Evolutionary conservation across 1,140 invertebrate genomes (phyloP).

Genomic region (Bombus picipes): DNA sequence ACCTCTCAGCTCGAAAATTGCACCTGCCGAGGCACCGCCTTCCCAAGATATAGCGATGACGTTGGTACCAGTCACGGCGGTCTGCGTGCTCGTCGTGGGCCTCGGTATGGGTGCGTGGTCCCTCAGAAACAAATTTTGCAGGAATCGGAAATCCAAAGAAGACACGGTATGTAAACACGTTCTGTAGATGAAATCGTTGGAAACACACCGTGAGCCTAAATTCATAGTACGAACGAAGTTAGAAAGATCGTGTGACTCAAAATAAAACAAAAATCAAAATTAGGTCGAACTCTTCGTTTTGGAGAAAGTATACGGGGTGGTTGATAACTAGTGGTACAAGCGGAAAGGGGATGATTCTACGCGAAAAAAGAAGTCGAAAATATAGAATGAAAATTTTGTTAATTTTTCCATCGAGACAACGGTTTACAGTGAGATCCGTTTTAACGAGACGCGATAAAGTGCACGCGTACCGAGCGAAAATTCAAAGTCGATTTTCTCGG

Average conservation of each 20-base stretch:
- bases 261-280: neutral
- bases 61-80: constrained; percentile 84
- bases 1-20: constrained; percentile 72
- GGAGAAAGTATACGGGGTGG: too few species aligned
- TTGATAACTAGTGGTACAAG: too few species aligned
- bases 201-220: neutral
- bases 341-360: too few species aligned
- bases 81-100: constrained; percentile 84
- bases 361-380: too few species aligned
- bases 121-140: constrained; percentile 84
- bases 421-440: too few species aligned
- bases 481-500: too few species aligned
- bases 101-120: constrained; percentile 83
- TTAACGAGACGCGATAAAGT: too few species aligned
- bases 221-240: neutral
- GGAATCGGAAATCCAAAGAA: constrained; percentile 78
- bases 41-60: constrained; percentile 82
- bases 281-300: neutral
- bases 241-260: neutral
- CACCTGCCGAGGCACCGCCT: constrained; percentile 67
- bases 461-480: too few species aligned
- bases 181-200: neutral
- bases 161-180: constrained; percentile 48
- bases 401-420: too few species aligned
- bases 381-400: too few species aligned